These are phyloP conservation scores for Calliopum simillimum DNA, from an alignment of 2,888 invertebrate genomes.

Conservation along the genomic window DNA sequence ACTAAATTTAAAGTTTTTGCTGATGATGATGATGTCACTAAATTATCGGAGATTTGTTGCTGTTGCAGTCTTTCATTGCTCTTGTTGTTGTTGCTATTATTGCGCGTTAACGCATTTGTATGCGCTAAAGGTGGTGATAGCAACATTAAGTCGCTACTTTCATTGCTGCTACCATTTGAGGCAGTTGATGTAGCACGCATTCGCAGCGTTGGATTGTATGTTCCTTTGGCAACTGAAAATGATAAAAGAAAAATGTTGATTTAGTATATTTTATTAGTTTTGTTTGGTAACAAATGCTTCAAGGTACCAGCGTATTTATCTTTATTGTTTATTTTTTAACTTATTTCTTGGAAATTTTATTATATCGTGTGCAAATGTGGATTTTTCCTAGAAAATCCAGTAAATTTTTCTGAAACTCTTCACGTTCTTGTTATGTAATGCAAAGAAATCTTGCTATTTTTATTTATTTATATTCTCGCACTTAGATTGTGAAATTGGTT, in stretches of 20 bases:
- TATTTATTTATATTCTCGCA: too few relatives aligned
- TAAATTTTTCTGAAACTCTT: too few relatives aligned
- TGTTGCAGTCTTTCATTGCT: conserved; percentile 33
- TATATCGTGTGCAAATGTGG: too few relatives aligned
- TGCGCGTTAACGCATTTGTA: conserved; percentile 25
- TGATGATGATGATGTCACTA: conserved; percentile 34
- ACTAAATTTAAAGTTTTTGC: background rate
- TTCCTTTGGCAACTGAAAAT: conserved; percentile 53
- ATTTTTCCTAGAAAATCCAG: too few relatives aligned
- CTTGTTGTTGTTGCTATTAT: conserved; percentile 22
- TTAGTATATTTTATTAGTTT: too few relatives aligned
- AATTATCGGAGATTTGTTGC: conserved; percentile 43
- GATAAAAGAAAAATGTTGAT: background rate
- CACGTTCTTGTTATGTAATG: too few relatives aligned
- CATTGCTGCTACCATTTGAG: background rate
- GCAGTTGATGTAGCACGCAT: conserved; percentile 1
- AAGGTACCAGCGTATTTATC: too few relatives aligned
- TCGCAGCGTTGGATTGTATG: conserved; percentile 44
- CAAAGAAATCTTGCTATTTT: too few relatives aligned
- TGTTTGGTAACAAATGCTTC: too few relatives aligned
- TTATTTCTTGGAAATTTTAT: too few relatives aligned
- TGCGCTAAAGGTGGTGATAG: conserved; percentile 32
- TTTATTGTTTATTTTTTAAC: too few relatives aligned
- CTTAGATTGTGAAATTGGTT: too few relatives aligned
- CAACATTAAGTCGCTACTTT: conserved; percentile 8